Evolutionary conservation across 2,113 vertebrate genomes (phyloP).

Genomic region (Brachypodius melanocephalos): DNA sequence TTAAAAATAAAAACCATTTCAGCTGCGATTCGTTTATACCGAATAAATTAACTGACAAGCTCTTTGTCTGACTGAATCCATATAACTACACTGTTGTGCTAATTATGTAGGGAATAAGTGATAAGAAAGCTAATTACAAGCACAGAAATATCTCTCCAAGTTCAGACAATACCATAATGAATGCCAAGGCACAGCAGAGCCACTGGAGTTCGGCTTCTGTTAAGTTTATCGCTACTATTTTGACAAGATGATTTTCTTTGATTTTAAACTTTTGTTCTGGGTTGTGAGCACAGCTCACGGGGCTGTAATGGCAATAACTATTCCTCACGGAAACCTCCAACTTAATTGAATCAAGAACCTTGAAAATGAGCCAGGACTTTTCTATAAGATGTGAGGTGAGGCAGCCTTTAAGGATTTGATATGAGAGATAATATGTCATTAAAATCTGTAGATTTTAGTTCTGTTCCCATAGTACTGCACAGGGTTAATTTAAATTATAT

Average conservation of each 20-base stretch:
- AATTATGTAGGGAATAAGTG: slow-evolving; percentile 56
- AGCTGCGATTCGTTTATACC: neutral
- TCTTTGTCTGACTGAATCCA: slow-evolving; percentile 16
- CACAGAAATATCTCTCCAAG: slow-evolving; percentile 35
- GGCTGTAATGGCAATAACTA: slow-evolving; percentile 2
- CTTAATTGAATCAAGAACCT: slow-evolving; percentile 45
- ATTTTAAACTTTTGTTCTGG: slow-evolving; percentile 40
- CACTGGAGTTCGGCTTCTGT: neutral
- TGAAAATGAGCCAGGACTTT: slow-evolving; percentile 35
- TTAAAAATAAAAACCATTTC: neutral
- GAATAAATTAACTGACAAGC: slow-evolving; percentile 25
- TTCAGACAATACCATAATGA: slow-evolving; percentile 48
- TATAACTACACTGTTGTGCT: slow-evolving; percentile 1
- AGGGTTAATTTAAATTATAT: slow-evolving; percentile 17
- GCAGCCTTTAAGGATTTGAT: neutral
- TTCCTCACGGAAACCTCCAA: neutral
- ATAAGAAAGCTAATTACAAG: slow-evolving; percentile 64
- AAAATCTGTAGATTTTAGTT: neutral
- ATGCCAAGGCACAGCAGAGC: slow-evolving; percentile 14
- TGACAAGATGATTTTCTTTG: slow-evolving; percentile 35
- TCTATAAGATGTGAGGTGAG: neutral
- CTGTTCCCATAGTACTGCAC: neutral
- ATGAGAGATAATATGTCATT: neutral
- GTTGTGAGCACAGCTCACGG: neutral
- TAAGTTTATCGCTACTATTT: slow-evolving; percentile 35